Base-by-base conservation (phyloP, 37 sponge, comb jelly and placozoan species). In the Aphrocallistes beatrix region DNA sequence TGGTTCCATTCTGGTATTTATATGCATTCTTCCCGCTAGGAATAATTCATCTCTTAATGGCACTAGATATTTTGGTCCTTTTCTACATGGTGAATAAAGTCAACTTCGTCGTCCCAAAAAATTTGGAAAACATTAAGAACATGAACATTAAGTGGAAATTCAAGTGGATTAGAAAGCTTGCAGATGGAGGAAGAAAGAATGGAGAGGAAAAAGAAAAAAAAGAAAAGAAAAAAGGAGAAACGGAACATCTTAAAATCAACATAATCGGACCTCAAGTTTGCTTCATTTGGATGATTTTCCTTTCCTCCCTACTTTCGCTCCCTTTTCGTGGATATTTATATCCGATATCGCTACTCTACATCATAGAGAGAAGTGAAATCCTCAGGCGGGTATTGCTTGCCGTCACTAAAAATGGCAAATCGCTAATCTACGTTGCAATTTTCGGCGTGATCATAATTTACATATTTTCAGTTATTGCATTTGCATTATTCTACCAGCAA, bases 381-480 rank as follows among this genome's bases (percentile, higher is more conserved):
- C 87, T 94, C 13, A 85, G 85, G 51, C 84, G 94, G 51, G 92
- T 92, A 50, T 82, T 94, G 36, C 47, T 49, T 40, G 88, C 92
- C 36, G 84, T 94, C 69, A 92, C 92, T 19, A 91, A 90, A 82
- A 89, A 91, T 86, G 90, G 90, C 19, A 81, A 36, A 19, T 90
- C 90, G 38, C 83, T 94, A 37, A 83, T 94, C 0, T 91, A 89
- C 90, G 94, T 94, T 13, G 92, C 89, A 17, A 81, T 51, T 13
- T 85, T 94, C 36, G 87, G 86, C 3, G 0, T 88, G 13, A 38
- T 90, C n/a, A 75, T 94, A 0, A 60, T 92, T 28, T 94, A 85
- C 82, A 91, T 94, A 81, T 94, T 92, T 69, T 49, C 89, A 84
- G 91, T 94, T n/a, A 81, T 90, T 10, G 84, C 92, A 0, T 94